A percentile compares a stretch with the other conserved stretches of the same genome.
phyloP scores from a whole-genome alignment of 2,797 vertebrate species.

The Hephaestus fuliginosus region DNA sequence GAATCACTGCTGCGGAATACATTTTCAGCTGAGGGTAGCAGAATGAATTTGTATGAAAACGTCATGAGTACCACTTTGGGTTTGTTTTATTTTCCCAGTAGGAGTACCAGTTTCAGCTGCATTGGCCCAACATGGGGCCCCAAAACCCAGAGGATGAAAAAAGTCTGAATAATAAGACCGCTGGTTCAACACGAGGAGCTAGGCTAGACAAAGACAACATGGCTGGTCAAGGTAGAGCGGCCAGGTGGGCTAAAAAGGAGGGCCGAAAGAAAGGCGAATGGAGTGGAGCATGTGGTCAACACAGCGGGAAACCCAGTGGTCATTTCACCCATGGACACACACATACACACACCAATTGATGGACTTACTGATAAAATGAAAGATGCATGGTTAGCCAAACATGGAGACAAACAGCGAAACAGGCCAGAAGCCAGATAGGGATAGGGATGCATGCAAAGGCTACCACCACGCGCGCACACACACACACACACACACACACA shows the following conservation, averaged over 20 bases:
- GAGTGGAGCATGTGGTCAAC: conserved; percentile 72
- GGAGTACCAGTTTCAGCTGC: conserved; percentile 40
- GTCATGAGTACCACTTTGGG: background rate
- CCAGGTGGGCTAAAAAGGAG: conserved; percentile 61
- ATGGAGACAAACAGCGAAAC: conserved; percentile 66
- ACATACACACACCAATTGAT: conserved; percentile 60
- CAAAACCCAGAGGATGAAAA: conserved; percentile 13
- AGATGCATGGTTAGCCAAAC: conserved; percentile 72
- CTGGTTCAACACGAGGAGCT: conserved; percentile 54
- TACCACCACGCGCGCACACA: background rate
- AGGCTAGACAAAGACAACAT: conserved; percentile 66
- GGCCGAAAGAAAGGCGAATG: conserved; percentile 43
- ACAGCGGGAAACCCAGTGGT: conserved; percentile 72
- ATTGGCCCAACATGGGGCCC: conserved; percentile 33
- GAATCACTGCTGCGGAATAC: background rate
- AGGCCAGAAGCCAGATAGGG: conserved; percentile 55
- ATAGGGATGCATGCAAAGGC: conserved; percentile 38
- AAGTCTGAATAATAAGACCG: conserved; percentile 52
- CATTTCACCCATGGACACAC: conserved; percentile 82
- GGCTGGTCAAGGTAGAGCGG: conserved; percentile 76
- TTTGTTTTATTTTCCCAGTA: conserved; percentile 25
- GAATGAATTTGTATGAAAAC: conserved; percentile 13
- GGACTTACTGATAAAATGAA: conserved; percentile 65
- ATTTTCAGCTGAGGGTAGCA: background rate
- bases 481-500: background rate